Base-by-base conservation (phyloP, 2,797 vertebrate species). In the Cygnus olor region DNA sequence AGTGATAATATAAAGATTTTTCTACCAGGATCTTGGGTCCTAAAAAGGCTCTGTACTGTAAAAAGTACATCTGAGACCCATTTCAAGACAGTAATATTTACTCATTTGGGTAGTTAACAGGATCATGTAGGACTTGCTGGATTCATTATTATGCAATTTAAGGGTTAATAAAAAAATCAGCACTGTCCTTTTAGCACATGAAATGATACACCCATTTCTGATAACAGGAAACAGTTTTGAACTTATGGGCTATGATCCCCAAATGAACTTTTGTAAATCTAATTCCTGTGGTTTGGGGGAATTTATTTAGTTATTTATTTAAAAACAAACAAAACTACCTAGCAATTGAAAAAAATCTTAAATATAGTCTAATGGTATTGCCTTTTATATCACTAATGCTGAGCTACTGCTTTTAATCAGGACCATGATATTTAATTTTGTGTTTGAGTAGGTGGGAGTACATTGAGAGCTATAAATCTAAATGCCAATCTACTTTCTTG, bases 401-500 rank as follows among this genome's bases (percentile, higher is more conserved):
- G 85, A 96, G 58, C 86, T 94, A 64, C 78, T 96, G 93, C 90
- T 94, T 95, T 94, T 94, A 81, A 95, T 93, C 90, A 80, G 70
- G 79, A 72, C 79, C 73, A 69, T 58, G 91, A 65, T 95, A 94
- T 94, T 95, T 97, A 93, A 96, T 94, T 97, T 95, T 84, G 89
- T 94, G 92, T 94, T 87, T 91, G 94, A 92, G 88, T 94, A 94
- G 90, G 85, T 90, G 80, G 92, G 85, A 96, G 83, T 97, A 95
- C 80, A 32, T 51, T 54, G 78, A 94, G 81, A 95, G 76, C 68
- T 94, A 93, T 69, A 85, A 94, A 94, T 94, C 57, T 63, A 93
- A 96, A 93, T 94, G 82, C 84, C 94, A 96, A 93, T 93, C 87
- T 90, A 91, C 78, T 93, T 95, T 94, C 91, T 77, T 88, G 88